A percentile compares a stretch with the other conserved stretches of the same genome.
Conservation (phyloP, 2,888 invertebrate species). For the Villa cingulata region DNA sequence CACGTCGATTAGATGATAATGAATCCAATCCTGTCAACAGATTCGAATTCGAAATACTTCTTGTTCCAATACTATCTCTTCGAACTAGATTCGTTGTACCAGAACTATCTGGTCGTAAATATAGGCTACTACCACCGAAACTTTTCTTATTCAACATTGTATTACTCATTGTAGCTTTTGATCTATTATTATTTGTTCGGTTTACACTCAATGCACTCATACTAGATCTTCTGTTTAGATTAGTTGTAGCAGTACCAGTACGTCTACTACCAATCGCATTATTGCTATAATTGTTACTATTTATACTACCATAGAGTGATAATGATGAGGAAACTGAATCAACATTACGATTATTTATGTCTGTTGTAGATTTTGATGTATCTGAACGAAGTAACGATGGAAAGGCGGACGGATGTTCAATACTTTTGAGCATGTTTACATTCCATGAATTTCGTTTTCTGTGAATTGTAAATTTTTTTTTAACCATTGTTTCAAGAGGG, state of each 20-base stretch:
- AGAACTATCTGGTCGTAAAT: slow-evolving; percentile 14
- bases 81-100: slow-evolving; percentile 15
- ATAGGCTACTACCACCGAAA: slow-evolving; percentile 10
- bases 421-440: slow-evolving; percentile 32
- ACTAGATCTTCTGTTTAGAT: background rate
- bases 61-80: slow-evolving; percentile 15
- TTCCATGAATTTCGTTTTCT: slow-evolving; percentile 11
- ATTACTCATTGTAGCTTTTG: background rate
- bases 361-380: slow-evolving; percentile 4
- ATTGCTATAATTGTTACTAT: too few relatives aligned
- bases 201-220: background rate
- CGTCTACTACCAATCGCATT: background rate
- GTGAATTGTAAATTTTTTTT: background rate
- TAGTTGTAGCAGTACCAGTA: background rate
- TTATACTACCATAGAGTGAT: background rate
- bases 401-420: slow-evolving; percentile 58
- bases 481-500: background rate
- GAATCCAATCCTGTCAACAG: slow-evolving; percentile 1
- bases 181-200: background rate
- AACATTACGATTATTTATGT: background rate
- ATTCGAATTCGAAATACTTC: slow-evolving; percentile 1
- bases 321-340: too few relatives aligned
- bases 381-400: slow-evolving; percentile 49
- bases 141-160: background rate
- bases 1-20: background rate